Evolutionary conservation across 2,113 vertebrate species (phyloP).

Genomic region (human (Homo sapiens)): GRCh38 chr1:188161001-188161500

Average conservation of each 20-base stretch:
- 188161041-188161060: not conserved
- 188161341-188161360: not conserved
- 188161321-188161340: not conserved
- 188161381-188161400: not conserved
- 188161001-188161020: not conserved
- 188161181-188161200: not conserved
- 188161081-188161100: not conserved
- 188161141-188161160: not conserved
- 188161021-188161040: not conserved
- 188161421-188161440: not conserved
- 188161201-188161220: not conserved
- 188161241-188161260: not conserved
- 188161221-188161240: not conserved
- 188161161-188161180: accelerated
- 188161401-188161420: not conserved
- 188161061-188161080: not conserved
- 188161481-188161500: not conserved
- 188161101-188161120: not conserved
- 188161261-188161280: not conserved
- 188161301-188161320: not conserved
- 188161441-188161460: not conserved
- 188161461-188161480: not conserved
- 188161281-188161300: not conserved
- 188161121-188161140: not conserved
- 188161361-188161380: not conserved